phyloP scores from a whole-genome alignment of 2,888 invertebrate species.

The Sesamia inferens region DNA sequence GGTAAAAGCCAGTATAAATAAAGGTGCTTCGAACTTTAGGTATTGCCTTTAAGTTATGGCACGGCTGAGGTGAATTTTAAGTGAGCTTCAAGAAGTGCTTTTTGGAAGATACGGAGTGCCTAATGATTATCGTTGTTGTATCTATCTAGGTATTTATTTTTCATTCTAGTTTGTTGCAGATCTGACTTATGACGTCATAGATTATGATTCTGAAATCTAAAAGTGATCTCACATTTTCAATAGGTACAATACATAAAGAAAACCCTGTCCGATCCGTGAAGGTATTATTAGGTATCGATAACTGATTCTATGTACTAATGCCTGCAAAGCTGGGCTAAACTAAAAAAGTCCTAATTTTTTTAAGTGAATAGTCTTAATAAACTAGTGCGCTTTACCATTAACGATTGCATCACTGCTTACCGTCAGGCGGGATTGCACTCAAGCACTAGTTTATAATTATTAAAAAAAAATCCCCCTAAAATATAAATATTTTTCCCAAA shows the following conservation, averaged over 20 bases:
- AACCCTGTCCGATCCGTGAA: no score
- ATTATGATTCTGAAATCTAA: background rate
- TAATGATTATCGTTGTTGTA: slow-evolving; percentile 1
- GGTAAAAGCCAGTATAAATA: slow-evolving; percentile 42
- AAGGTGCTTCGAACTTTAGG: slow-evolving; percentile 36
- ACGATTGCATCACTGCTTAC: no score
- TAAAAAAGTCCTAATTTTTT: no score
- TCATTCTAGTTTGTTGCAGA: background rate
- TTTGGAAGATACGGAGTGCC: background rate
- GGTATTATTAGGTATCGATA: no score
- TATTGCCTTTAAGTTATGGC: slow-evolving; percentile 32
- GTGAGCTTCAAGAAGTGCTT: slow-evolving; percentile 9
- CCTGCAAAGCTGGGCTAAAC: no score
- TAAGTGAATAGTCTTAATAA: no score
- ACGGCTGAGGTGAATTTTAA: slow-evolving; percentile 45
- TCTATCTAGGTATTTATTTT: background rate
- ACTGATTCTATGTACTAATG: no score
- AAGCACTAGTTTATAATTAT: no score
- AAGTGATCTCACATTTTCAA: background rate
- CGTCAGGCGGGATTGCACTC: no score
- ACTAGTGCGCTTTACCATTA: no score
- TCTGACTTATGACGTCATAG: background rate
- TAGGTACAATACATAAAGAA: background rate
- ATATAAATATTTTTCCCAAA: no score
- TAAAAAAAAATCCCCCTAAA: no score